phyloP scores from a whole-genome alignment of 2,888 invertebrate species.

The Balanococcus diminutus region DNA sequence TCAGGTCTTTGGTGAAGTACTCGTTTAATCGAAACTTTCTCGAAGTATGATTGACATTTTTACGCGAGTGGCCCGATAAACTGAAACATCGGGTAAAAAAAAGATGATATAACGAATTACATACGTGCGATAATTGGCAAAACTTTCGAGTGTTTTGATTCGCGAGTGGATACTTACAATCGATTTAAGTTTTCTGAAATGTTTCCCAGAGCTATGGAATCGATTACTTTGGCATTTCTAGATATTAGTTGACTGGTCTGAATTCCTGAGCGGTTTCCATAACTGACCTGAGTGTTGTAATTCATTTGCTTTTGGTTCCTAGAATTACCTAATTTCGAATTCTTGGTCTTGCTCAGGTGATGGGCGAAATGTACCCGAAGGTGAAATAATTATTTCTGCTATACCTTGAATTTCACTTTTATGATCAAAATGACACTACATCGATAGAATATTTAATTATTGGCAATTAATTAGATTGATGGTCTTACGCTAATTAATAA shows the following conservation, averaged over 20 bases:
- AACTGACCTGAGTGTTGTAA: not conserved
- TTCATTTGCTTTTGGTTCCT: too few relatives aligned
- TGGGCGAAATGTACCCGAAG: too few relatives aligned
- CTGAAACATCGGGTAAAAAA: not conserved
- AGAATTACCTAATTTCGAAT: too few relatives aligned
- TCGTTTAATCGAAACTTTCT: not conserved
- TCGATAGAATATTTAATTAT: too few relatives aligned
- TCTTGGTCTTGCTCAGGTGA: too few relatives aligned
- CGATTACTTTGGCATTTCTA: not conserved
- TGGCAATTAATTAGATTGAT: too few relatives aligned
- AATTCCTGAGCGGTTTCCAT: not conserved
- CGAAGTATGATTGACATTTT: not conserved
- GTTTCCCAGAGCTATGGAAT: not conserved
- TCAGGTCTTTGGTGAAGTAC: not conserved
- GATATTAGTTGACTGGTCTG: not conserved
- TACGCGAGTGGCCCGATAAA: not conserved
- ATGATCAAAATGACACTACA: too few relatives aligned
- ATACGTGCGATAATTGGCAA: not conserved
- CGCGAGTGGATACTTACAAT: not conserved
- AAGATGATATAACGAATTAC: not conserved
- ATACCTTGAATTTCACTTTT: too few relatives aligned
- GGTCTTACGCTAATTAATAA: too few relatives aligned
- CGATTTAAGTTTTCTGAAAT: not conserved
- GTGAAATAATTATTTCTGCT: too few relatives aligned
- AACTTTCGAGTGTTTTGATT: not conserved